Evolutionary conservation across 2,888 invertebrate genomes (phyloP), one percentile per base, ranked within the genome.

Genomic region (Ectemnius continuus): DNA sequence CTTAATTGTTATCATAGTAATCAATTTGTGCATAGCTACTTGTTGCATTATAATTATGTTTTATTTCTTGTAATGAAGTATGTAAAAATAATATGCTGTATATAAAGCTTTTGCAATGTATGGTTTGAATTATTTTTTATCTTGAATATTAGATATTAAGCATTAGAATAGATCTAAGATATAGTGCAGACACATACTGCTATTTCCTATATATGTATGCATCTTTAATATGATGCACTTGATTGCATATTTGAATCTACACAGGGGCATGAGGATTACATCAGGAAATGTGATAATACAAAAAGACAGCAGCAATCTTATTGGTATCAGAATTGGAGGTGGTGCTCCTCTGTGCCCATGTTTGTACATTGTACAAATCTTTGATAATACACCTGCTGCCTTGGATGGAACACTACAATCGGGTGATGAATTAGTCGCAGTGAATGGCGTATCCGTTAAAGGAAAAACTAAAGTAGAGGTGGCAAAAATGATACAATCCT

Each of bases 401-500:
- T 94, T 94, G 84, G 99, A 99, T 88, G 99, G 97, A 0, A 98
- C 98, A 0, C 91, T 99, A 5, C 97, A 98, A 88, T 96, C 98
- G 70, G 99, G 99, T 0, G 99, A 99, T 91, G 99, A 99, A 91
- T 92, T 99, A 73, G 95, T 98, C 0, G 98, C 97, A 0, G 97
- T 99, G 1, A 98, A 98, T 89, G 96, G 96, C 0, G 95, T 95
- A 76, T 94, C 96, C 0, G 98, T 99, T 0, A 99, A 98, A 89
- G 99, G 99, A 5, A 97, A 98, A 91, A 98, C 98, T 0, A 99
- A 99, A 92, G 97, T 97, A 0, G 98, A 99, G 92, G 99, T 99
- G 2, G 99, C 99, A n/a, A 97, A 98, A 91, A 96, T 99, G 96
- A 99, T 99, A 85, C 99, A 99, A 91, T 93, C 96, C 0, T 91